phyloP scores from a whole-genome alignment of 1,140 invertebrate genomes.

The Anadara kagoshimensis region DNA sequence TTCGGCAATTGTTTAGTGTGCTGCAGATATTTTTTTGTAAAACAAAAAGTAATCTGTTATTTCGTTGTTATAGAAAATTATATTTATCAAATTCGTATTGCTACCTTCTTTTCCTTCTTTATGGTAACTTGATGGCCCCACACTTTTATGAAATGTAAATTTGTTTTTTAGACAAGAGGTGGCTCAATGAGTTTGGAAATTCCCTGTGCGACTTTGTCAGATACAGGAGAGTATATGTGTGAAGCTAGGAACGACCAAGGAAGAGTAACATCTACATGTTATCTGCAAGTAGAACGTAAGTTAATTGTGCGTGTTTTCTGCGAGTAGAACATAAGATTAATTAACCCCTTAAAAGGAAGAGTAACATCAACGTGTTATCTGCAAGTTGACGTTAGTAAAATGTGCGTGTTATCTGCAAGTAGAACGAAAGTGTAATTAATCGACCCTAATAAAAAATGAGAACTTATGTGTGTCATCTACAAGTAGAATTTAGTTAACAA shows the following conservation, averaged over 20 bases:
- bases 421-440: background rate
- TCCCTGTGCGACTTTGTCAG: constrained; percentile 16
- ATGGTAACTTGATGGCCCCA: too few relatives aligned
- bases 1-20: too few relatives aligned
- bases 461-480: too few relatives aligned
- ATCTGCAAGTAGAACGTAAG: constrained; percentile 42
- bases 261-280: constrained; percentile 32
- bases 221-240: constrained; percentile 34
- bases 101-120: too few relatives aligned
- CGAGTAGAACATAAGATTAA: background rate
- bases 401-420: background rate
- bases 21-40: too few relatives aligned
- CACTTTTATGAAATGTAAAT: background rate
- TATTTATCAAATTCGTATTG: too few relatives aligned
- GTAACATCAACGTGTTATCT: constrained; percentile 35
- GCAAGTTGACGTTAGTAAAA: constrained; percentile 35
- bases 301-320: background rate
- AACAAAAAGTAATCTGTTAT: too few relatives aligned
- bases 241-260: constrained; percentile 42
- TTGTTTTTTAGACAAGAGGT: background rate
- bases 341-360: constrained; percentile 13
- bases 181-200: constrained; percentile 38
- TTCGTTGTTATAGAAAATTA: too few relatives aligned
- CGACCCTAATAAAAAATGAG: constrained; percentile 27
- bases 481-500: too few relatives aligned